Conservation (phyloP, 2,888 invertebrate species). For the Trachelus stipa region DNA sequence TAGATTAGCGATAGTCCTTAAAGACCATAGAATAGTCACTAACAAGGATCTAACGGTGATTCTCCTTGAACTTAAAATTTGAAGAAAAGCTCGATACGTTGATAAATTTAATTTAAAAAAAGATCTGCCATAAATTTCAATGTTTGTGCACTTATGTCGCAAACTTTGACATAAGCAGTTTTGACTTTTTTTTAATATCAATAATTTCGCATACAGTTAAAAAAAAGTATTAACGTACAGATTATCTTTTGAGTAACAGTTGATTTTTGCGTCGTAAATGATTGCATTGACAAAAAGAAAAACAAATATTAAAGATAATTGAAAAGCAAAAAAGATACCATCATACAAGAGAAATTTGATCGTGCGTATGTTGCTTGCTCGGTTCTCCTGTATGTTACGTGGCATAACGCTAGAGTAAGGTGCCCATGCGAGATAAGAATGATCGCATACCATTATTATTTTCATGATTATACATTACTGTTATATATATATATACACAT, state of each 20-base stretch:
- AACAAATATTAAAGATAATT: neutral
- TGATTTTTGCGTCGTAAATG: neutral
- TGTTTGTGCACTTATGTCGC: neutral
- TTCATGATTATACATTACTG: neutral
- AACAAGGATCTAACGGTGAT: slow-evolving; percentile 27
- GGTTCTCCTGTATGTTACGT: slow-evolving; percentile 21
- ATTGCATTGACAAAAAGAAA: neutral
- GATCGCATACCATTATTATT: neutral
- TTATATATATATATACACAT: neutral
- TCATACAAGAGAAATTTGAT: slow-evolving; percentile 11
- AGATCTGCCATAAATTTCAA: too few species aligned
- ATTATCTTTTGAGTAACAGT: neutral
- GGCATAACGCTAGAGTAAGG: slow-evolving; percentile 4
- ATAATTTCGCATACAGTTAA: neutral
- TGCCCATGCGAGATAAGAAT: neutral
- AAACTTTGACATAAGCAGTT: neutral
- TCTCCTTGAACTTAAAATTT: slow-evolving; percentile 21
- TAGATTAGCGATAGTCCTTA: slow-evolving; percentile 48
- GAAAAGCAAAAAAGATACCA: neutral
- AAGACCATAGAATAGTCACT: slow-evolving; percentile 39
- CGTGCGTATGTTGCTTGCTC: slow-evolving; percentile 31
- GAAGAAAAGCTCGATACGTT: neutral
- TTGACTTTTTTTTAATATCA: neutral
- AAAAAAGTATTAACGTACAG: neutral
- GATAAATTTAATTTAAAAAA: neutral